Conservation (phyloP, 1,140 invertebrate genomes). For the Limonius californicus region DNA sequence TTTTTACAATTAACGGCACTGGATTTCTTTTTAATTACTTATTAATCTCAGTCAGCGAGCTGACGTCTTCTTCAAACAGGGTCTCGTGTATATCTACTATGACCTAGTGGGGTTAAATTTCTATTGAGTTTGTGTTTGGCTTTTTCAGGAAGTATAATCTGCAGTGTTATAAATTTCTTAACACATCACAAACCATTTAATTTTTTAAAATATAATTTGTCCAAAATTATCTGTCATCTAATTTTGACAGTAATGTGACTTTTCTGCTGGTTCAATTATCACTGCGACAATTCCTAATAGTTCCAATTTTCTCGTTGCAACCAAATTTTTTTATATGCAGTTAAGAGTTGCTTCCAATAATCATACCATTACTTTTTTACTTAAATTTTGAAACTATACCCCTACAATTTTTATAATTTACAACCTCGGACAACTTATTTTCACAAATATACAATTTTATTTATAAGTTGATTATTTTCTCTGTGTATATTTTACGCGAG, state of each 20-base stretch:
- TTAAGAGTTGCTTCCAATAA: no score
- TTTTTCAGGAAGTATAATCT: background rate
- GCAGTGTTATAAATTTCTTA: background rate
- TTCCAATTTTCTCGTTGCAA: no score
- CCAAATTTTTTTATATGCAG: no score
- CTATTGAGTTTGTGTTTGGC: background rate
- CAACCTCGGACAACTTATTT: no score
- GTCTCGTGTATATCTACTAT: background rate
- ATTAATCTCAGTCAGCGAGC: background rate
- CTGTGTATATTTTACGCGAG: no score
- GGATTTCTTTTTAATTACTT: background rate
- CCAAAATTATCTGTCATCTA: background rate
- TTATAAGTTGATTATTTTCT: no score
- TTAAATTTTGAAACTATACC: no score
- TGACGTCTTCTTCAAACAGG: slow-evolving; percentile 2
- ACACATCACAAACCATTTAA: slow-evolving; percentile 12
- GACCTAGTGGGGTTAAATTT: background rate
- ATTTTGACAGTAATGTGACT: slow-evolving; percentile 7
- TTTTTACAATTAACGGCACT: background rate
- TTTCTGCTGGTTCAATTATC: no score
- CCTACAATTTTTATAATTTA: no score
- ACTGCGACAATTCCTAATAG: no score
- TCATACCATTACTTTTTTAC: no score
- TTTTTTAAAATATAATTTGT: background rate
- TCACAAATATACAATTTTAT: no score